phyloP scores from a whole-genome alignment of 2,113 vertebrate species.

The Muntiacus reevesi region DNA sequence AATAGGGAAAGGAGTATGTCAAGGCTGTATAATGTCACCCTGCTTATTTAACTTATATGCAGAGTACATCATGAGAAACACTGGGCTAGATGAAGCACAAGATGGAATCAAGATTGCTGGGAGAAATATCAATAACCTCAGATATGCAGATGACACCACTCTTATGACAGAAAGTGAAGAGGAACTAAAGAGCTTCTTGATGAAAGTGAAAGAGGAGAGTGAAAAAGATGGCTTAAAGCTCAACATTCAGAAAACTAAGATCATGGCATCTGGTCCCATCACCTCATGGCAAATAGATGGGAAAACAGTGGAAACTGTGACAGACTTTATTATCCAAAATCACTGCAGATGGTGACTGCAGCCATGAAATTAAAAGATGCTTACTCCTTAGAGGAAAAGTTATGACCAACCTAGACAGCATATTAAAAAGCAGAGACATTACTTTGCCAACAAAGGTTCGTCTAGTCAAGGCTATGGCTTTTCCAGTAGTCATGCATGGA shows the following conservation, averaged over 20 bases:
- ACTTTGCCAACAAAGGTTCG: background rate
- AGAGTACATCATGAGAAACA: background rate
- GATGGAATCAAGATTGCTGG: background rate
- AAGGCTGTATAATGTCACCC: background rate
- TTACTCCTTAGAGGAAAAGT: background rate
- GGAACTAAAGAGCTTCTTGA: background rate
- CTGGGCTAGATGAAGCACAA: background rate
- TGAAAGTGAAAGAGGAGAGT: background rate
- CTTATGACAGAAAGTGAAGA: background rate
- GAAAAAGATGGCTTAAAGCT: background rate
- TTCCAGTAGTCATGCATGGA: background rate
- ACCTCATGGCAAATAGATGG: background rate
- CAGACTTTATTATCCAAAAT: background rate
- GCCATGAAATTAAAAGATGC: background rate
- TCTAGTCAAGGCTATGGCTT: background rate
- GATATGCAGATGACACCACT: background rate
- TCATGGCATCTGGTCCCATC: background rate
- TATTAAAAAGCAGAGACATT: background rate
- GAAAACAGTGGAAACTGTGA: background rate
- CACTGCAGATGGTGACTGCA: background rate
- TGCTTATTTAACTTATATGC: background rate
- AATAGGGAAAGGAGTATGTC: background rate
- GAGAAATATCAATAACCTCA: background rate
- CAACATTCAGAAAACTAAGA: background rate
- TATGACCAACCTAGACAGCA: background rate